Evolutionary conservation across 2,113 vertebrate species (phyloP).

Genomic region (Malurus melanocephalus): DNA sequence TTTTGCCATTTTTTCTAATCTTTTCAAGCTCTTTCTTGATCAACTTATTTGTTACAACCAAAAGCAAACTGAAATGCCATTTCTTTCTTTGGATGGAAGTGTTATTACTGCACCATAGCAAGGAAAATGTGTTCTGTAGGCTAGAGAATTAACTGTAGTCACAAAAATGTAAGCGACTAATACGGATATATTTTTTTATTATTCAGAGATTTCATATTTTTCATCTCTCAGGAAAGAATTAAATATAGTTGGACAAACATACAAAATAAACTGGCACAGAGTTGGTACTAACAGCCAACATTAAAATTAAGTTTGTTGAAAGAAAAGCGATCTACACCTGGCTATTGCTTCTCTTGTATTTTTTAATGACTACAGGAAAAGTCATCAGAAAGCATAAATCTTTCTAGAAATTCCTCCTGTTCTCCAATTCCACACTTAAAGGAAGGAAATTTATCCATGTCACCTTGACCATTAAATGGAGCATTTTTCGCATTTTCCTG

Average conservation of each 20-base stretch:
- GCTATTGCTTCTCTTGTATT: neutral
- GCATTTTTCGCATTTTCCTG: neutral
- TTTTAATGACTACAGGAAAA: neutral
- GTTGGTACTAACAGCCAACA: neutral
- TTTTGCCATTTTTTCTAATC: neutral
- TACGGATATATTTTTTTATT: neutral
- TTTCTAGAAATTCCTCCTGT: neutral
- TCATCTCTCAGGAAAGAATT: neutral
- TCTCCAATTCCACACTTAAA: neutral
- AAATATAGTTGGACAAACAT: neutral
- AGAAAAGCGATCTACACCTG: neutral
- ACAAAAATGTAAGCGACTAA: neutral
- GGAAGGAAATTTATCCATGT: neutral
- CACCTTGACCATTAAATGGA: neutral
- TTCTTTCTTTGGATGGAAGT: neutral
- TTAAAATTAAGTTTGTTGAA: neutral
- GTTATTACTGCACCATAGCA: neutral
- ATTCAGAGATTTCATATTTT: neutral
- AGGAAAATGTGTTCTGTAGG: neutral
- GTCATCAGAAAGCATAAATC: neutral
- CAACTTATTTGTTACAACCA: neutral
- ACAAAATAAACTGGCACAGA: neutral
- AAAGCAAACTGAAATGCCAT: neutral
- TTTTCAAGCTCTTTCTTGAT: neutral
- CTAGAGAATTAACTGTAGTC: neutral